Conservation (phyloP, 1,140 invertebrate species). For the Nixonia krombeini region DNA sequence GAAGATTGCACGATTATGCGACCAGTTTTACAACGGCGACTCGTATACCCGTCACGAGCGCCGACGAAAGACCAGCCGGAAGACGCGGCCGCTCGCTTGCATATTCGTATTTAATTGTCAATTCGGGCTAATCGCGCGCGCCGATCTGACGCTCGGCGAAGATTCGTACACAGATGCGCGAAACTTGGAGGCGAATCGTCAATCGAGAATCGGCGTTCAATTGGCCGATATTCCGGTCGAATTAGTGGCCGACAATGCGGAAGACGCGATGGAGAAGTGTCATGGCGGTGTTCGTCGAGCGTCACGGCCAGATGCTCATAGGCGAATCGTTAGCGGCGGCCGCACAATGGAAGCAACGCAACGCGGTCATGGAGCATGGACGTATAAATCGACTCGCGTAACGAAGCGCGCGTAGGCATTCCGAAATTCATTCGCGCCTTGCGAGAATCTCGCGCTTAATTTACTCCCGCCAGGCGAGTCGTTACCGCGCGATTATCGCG, state of each 20-base stretch:
- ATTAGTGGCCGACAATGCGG: background rate
- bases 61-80: constrained; percentile 35
- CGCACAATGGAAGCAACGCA: too few relatives aligned
- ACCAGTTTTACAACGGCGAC: constrained; percentile 43
- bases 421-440: constrained; percentile 10
- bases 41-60: constrained; percentile 37
- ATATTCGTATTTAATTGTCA: constrained; percentile 42
- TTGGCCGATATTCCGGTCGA: background rate
- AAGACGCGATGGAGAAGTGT: too few relatives aligned
- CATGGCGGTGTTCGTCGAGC: too few relatives aligned
- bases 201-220: too few relatives aligned
- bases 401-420: background rate
- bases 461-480: background rate
- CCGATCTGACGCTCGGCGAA: constrained; percentile 10
- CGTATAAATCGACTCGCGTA: background rate
- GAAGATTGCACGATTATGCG: constrained; percentile 48
- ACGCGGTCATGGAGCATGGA: background rate
- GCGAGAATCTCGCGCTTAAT: background rate
- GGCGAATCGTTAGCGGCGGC: too few relatives aligned
- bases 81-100: constrained; percentile 27
- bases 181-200: too few relatives aligned
- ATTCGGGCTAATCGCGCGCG: constrained; percentile 17
- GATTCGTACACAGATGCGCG: constrained; percentile 14
- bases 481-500: constrained; percentile 11
- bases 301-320: too few relatives aligned